Evolutionary conservation across 2,888 invertebrate genomes (phyloP), one percentile per base, ranked within the genome.

Genomic region (Napeogenes sylphis): DNA sequence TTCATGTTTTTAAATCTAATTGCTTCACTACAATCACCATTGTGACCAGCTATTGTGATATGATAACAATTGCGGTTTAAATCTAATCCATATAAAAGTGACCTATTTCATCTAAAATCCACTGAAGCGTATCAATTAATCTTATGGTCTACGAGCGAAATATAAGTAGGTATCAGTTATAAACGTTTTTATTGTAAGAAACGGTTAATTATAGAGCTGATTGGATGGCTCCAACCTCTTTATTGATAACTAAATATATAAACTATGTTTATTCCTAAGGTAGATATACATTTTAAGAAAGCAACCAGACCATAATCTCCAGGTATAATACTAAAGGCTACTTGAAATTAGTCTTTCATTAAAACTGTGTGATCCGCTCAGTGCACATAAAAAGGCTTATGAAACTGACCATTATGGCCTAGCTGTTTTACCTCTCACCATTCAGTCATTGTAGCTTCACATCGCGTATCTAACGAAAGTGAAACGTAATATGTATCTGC

Each of bases 401-500:
- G 64, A 62, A 66, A 66, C 61, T 46, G 61, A 57, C 10, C 8
- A 51, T 30, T 51, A 30, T 51, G 30, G 51, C 30, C 51, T 51
- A 51, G 51, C 51, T 51, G 63, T 68, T 56, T 33, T 55, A 60
- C 62, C 62, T 70, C 65, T 66, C 61, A 45, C 62, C 62, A 65
- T 63, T 64, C 62, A 60, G 54, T 59, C 64, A 69, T 69, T 65
- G 64, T 59, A 62, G 59, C 51, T 61, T 59, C 58, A 73, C 71
- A 66, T 62, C 75, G 73, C 79, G 75, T 76, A 71, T 72, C 77
- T 72, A 75, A 77, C 77, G 84, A 90, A 87, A 89, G 85, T 82
- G 83, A 85, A 80, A 78, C 79, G 76, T 77, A 76, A 72, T 72
- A 76, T 21, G 21, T 21, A 21, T 42, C 42, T 75, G 72, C 30